Percentiles rank a stretch among this genome's conserved stretches.
Conservation (phyloP, 2,888 invertebrate genomes). For the Tricholauxania praeusta region DNA sequence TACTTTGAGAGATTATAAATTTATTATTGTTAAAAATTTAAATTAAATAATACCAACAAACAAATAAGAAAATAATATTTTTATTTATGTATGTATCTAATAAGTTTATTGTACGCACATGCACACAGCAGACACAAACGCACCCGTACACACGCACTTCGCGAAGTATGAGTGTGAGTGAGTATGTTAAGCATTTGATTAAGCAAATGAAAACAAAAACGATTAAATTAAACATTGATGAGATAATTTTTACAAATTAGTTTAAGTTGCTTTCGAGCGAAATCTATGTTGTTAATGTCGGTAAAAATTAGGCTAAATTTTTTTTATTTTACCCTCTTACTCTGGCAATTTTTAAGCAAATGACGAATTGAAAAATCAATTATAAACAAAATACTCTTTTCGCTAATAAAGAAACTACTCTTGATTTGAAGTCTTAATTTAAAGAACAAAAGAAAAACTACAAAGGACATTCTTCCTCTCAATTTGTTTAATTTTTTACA, state of each 20-base stretch:
- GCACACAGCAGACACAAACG: slow-evolving; percentile 1
- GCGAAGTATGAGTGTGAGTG: neutral
- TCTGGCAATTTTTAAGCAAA: no score
- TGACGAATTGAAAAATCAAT: no score
- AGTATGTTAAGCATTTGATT: neutral
- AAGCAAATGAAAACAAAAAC: neutral
- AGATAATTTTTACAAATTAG: slow-evolving; percentile 24
- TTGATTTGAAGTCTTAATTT: neutral
- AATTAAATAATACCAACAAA: slow-evolving; percentile 12
- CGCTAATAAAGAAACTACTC: no score
- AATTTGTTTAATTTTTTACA: neutral
- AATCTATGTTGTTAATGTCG: slow-evolving; percentile 17
- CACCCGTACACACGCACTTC: neutral
- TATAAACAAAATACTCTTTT: no score
- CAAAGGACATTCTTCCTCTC: neutral
- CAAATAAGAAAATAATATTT: slow-evolving; percentile 4
- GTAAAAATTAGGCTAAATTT: slow-evolving; percentile 11
- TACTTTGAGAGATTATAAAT: slow-evolving; percentile 32
- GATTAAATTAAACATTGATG: neutral
- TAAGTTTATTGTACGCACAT: neutral
- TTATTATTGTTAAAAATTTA: neutral
- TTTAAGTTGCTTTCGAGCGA: slow-evolving; percentile 15
- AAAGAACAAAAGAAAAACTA: neutral
- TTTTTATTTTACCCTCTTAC: no score
- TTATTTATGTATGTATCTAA: neutral